Base-by-base conservation (phyloP, 1,140 invertebrate genomes). In the Semibalanus balanoides region DNA sequence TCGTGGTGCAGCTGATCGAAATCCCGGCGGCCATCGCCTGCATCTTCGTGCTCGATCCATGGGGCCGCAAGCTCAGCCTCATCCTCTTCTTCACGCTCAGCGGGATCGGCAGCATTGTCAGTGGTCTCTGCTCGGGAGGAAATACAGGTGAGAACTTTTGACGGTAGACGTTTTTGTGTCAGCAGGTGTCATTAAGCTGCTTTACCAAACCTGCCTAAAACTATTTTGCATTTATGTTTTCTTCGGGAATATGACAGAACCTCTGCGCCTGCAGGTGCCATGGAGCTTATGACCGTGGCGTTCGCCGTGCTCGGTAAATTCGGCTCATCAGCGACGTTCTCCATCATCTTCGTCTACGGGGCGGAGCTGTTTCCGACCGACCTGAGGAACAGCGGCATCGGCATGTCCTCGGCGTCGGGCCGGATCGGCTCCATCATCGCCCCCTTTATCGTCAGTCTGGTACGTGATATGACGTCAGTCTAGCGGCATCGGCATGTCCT, bases 301-400 rank as follows among this genome's bases (percentile, higher is more conserved):
- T 82, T 92, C 71, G 86, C 86, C 0, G 84, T 94, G 51, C 86
- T 93, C 72, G 92, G 92, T 5, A 94, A 93, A 84, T 94, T 93
- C 89, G 91, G 91, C 51, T 92, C 94, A 80, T 93, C 92, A 0
- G 91, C 91, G 0, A 89, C 91, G 0, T 94, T 93, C 81, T 91
- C 92, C 43, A 90, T 93, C 0, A 92, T 95, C 77, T 95, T 95
- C 84, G 92, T 93, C 0, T 94, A 94, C 82, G 93, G 93, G 80
- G 93, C 92, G 0, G 92, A 93, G 82, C 81, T 93, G 11, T 92
- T 93, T 81, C 92, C 91, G 0, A 92, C 91, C 0, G 91, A 92
- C 35, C 75, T 78, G 74, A 30, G 79, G 27, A 79, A 77, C 74
- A 76, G 76, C 5, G 79, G 76, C 9, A 77, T 79, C 17, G 79